A percentile compares a stretch with the other conserved stretches of the same genome.
Evolutionary conservation across 64 coral and sea anemone genomes (phyloP).

Genomic region (Montipora cactus): DNA sequence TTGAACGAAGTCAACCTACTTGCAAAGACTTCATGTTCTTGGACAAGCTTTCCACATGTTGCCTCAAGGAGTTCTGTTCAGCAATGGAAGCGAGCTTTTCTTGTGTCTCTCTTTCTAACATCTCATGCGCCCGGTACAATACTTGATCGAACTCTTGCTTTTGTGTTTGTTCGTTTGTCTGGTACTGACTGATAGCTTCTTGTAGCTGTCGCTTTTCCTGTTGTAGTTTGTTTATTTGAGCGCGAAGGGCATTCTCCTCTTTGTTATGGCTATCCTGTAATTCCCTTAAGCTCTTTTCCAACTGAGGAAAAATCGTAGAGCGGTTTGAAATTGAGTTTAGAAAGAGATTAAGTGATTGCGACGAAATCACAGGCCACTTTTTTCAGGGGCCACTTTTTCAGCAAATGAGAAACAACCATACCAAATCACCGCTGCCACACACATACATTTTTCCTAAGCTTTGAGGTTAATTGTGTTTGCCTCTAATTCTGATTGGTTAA

Average conservation of each 20-base stretch:
- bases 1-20: slow-evolving; percentile 15
- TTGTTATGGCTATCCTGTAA: slow-evolving; percentile 57
- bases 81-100: slow-evolving; percentile 91
- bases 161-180: slow-evolving; percentile 85
- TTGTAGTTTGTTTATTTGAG: slow-evolving; percentile 80
- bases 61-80: slow-evolving; percentile 85
- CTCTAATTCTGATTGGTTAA: no score
- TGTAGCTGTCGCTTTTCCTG: slow-evolving; percentile 90
- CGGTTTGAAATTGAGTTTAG: no score
- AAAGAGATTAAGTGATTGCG: no score
- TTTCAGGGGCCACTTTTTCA: no score
- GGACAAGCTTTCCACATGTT: slow-evolving; percentile 89
- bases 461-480: no score
- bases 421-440: no score
- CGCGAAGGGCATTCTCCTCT: slow-evolving; percentile 71
- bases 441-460: no score
- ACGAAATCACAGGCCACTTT: no score
- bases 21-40: slow-evolving; percentile 98
- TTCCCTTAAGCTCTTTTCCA: slow-evolving; percentile 65
- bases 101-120: slow-evolving; percentile 78
- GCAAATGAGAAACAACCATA: no score
- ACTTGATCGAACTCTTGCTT: slow-evolving; percentile 91
- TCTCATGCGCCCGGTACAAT: slow-evolving; percentile 78
- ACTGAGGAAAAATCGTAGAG: slow-evolving; percentile 26
- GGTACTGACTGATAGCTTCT: slow-evolving; percentile 84